Base-by-base conservation (phyloP, 2,888 invertebrate species). In the Drosophila hamatofila region DNA sequence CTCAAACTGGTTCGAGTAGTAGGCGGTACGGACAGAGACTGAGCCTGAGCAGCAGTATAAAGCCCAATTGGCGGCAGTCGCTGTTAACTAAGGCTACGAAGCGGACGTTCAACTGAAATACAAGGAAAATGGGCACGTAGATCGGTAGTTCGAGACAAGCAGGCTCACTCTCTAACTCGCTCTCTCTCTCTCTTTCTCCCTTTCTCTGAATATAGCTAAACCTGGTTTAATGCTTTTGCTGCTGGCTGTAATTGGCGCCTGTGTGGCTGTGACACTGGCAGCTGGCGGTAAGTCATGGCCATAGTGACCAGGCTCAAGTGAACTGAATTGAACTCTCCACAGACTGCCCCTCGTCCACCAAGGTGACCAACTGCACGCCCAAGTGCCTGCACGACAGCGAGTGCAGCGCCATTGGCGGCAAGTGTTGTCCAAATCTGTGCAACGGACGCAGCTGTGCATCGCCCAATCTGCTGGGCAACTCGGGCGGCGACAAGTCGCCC, bases 341-440 rank as follows among this genome's bases (percentile, higher is more conserved):
- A 75, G 94, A 93, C 77, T 96, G 96, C 86, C 96, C 96, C 2
- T 90, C 94, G 2, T 94, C 94, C 0, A 94, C 95, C 41, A 95
- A 95, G 91, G 94, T 96, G 72, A 94, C 94, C 75, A 94, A 93
- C 70, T 96, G 96, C 91, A 95, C 94, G 57, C 96, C 96, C 1
- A 95, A 95, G 88, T 96, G 96, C 83, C 89, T 93, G 49, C 94
- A 95, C 69, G 95, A 96, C 91, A 94, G 94, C 78, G 95, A 96
- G 76, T 96, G 96, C 91, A 92, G 93, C 41, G 93, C 94, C 37
- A 94, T 94, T 59, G 95, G 95, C 77, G 94, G 95, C 89, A 95
- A 95, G 78, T 96, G 96, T 91, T 96, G 96, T 81, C 94, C 95
- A 11, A 96, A 96, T 92, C 92, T 94, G 64, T 96, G 96, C 93